Conservation (phyloP, 2,888 invertebrate genomes). For the Drosophila subsilvestris region DNA sequence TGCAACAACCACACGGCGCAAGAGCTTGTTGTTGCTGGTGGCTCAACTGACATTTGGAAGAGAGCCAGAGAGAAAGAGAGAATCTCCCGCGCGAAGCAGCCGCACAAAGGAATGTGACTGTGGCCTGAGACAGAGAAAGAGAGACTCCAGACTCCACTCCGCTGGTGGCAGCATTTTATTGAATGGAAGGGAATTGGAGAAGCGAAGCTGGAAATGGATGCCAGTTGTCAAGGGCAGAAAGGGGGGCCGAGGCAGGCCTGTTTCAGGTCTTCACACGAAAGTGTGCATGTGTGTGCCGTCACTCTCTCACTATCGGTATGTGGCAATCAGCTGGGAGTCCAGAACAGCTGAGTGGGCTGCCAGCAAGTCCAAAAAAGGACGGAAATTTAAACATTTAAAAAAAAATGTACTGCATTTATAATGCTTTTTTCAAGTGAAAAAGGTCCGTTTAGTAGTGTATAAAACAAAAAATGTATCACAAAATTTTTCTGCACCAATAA, state of each 20-base stretch:
- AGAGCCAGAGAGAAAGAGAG: constrained; percentile 17
- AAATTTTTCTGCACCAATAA: neutral
- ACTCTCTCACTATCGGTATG: neutral
- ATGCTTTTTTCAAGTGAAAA: neutral
- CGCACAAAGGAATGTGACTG: constrained; percentile 24
- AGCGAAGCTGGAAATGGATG: constrained; percentile 20
- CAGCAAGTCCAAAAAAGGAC: constrained; percentile 43
- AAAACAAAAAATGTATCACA: neutral
- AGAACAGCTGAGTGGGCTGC: constrained; percentile 66
- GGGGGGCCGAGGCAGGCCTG: neutral
- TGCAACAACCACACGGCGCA: constrained; percentile 65
- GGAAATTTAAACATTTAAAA: neutral
- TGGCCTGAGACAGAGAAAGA: neutral
- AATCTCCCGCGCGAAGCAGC: constrained; percentile 42
- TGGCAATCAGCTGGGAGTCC: constrained; percentile 58
- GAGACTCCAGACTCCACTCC: constrained; percentile 16
- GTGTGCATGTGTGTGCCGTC: neutral
- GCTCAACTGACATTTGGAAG: constrained; percentile 63
- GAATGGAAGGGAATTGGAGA: constrained; percentile 49
- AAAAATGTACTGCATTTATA: neutral
- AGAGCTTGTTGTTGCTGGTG: constrained; percentile 46
- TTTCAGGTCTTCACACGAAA: neutral
- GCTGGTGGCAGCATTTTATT: constrained; percentile 49
- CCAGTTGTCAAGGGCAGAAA: constrained; percentile 28
- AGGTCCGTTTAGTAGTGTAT: neutral